Evolutionary conservation across 2,888 invertebrate genomes (phyloP).

Genomic region (Cylloceria caligata): DNA sequence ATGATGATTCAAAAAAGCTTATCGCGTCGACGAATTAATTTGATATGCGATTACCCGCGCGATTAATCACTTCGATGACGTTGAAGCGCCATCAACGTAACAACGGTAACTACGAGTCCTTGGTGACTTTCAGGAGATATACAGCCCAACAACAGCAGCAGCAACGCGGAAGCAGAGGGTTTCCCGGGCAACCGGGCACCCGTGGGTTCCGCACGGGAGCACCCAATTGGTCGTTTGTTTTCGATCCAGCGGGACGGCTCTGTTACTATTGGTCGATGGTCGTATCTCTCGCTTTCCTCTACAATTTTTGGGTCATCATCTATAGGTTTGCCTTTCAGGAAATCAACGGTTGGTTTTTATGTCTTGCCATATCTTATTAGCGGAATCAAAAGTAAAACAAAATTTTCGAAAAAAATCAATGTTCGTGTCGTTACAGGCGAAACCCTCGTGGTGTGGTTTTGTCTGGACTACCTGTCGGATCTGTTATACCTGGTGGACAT

Average conservation of each 20-base stretch:
- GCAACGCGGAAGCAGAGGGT: conserved; percentile 83
- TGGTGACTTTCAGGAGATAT: conserved; percentile 77
- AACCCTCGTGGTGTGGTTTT: conserved; percentile 97
- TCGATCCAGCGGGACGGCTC: conserved; percentile 98
- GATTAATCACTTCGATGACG: conserved; percentile 24
- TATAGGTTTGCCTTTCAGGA: conserved; percentile 99
- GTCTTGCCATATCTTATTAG: not conserved
- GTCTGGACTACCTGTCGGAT: conserved; percentile 98
- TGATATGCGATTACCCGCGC: conserved; percentile 12
- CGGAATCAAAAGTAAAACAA: not conserved
- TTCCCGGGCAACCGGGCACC: conserved; percentile 81
- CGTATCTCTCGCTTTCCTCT: conserved; percentile 97
- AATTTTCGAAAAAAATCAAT: not conserved
- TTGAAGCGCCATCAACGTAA: not conserved
- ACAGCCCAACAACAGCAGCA: conserved; percentile 83
- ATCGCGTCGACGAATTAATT: not conserved
- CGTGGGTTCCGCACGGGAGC: conserved; percentile 88
- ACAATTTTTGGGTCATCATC: conserved; percentile 99
- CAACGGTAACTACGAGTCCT: not conserved
- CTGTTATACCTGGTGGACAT: conserved; percentile 98
- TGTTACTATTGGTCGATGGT: conserved; percentile 99
- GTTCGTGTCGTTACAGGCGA: conserved; percentile 86
- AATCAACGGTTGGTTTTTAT: conserved; percentile 91
- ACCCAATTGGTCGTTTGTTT: conserved; percentile 97
- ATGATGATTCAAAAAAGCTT: not conserved